phyloP scores from a whole-genome alignment of 2,113 vertebrate species.

The Lepus europaeus region DNA sequence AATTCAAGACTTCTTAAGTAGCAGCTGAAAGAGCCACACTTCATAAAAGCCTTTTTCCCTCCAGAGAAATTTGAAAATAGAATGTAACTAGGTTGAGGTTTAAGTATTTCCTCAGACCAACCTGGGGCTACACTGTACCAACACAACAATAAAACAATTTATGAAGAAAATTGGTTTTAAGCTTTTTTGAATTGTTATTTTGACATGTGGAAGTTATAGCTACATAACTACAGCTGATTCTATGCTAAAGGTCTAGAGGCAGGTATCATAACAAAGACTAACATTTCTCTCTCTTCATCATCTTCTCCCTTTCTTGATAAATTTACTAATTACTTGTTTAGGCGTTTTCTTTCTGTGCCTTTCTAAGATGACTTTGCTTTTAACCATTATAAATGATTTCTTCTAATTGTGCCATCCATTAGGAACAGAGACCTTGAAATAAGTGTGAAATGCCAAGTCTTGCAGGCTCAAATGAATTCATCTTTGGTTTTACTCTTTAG shows the following conservation, averaged over 20 bases:
- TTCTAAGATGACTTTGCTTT: not conserved
- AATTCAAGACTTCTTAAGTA: slow-evolving; percentile 4
- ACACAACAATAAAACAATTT: not conserved
- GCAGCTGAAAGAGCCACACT: not conserved
- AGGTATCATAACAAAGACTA: rapidly evolving
- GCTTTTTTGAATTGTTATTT: not conserved
- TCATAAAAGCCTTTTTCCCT: not conserved
- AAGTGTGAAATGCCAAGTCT: not conserved
- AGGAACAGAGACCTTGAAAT: not conserved
- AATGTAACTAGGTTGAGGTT: not conserved
- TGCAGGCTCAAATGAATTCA: not conserved
- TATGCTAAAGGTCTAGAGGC: not conserved
- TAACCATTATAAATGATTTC: not conserved
- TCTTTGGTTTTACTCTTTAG: not conserved
- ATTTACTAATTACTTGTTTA: not conserved
- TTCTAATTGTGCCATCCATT: not conserved
- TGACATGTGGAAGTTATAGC: not conserved
- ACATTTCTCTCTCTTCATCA: not conserved
- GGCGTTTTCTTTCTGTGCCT: not conserved
- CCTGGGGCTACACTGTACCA: not conserved
- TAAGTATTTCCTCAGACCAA: not conserved
- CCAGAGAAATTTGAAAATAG: slow-evolving; percentile 10
- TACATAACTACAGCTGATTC: not conserved
- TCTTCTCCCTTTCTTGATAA: not conserved
- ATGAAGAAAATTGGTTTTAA: not conserved